A percentile compares a stretch with the other conserved stretches of the same genome.
These are phyloP conservation scores for Polietes domitor DNA, from an alignment of 2,888 invertebrate genomes.

Conservation along the genomic window DNA sequence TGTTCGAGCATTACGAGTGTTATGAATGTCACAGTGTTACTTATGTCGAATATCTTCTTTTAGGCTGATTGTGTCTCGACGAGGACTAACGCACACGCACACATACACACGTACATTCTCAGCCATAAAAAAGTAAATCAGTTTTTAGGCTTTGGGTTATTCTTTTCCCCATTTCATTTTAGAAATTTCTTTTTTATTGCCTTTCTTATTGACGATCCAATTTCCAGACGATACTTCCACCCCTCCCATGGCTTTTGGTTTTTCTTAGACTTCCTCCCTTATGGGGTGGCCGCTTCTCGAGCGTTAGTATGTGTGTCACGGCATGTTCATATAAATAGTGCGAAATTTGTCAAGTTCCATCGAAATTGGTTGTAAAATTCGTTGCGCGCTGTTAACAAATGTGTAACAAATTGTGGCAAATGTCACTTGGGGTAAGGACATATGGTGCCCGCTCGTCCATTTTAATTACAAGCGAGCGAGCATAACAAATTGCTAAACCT, in stretches of 20 bases:
- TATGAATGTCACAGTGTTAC: background rate
- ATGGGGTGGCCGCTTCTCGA: background rate
- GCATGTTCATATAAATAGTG: background rate
- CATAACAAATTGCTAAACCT: background rate
- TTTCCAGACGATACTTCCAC: background rate
- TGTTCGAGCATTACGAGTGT: background rate
- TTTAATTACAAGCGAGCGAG: background rate
- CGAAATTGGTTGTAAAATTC: conserved; percentile 2
- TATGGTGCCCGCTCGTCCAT: background rate
- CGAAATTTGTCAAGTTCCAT: conserved; percentile 26
- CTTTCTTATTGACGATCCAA: background rate
- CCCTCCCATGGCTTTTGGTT: background rate
- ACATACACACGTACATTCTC: background rate
- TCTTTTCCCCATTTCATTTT: conserved; percentile 12
- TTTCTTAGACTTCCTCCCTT: background rate
- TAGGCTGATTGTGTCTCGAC: background rate
- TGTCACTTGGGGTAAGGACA: background rate
- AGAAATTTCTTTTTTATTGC: conserved; percentile 5
- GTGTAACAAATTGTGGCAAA: conserved; percentile 22
- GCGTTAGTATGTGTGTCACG: background rate
- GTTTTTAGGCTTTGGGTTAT: background rate
- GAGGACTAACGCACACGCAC: background rate
- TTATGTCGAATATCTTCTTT: background rate
- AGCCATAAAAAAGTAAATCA: conserved; percentile 4
- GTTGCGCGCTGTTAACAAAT: background rate